Evolutionary conservation across 2,797 vertebrate species (phyloP), one percentile per base, ranked within the genome.

Genomic region (Gymnothorax javanicus): DNA sequence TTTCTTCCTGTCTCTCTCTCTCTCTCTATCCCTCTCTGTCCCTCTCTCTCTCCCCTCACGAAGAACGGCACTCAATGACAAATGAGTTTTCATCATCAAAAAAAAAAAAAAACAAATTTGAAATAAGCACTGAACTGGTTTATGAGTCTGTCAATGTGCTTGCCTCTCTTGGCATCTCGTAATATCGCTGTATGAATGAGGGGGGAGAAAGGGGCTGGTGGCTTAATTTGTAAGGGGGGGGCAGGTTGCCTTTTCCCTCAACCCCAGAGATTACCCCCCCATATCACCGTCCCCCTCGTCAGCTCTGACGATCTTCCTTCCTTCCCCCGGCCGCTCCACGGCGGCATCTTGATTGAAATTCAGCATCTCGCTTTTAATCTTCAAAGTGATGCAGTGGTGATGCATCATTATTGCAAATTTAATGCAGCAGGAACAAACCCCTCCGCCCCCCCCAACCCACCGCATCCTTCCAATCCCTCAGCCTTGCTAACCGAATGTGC

Each of bases 361-460:
- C 96, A 94, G 93, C 93, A 94, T 96, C 95, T 95, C 95, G 94
- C 94, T 96, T 96, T 96, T 96, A 96, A 96, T 96, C 94, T 96
- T 91, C 94, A 96, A 96, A 96, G 95, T 96, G 95, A 96, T 95
- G 93, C 94, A 64, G 94, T 91, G 90, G 94, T 92, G 81, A 94
- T 95, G 94, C 91, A 94, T 96, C 95, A 95, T 95, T 95, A 95
- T 94, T 94, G 94, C 94, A 94, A 93, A 93, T 94, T 94, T 93
- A 94, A 92, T 92, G 84, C 88, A 87, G 91, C 92, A 92, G 93
- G 91, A 93, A 93, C 23, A 59, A 73, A n/a, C 87, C 52, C 60
- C 15, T 87, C 64, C 82, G 84, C 54, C 60, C 77, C 81, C 56
- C 79, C 69, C 83, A 12, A 25, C 71, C 15, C 71, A 9, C 71